Base-by-base conservation (phyloP, 2,888 invertebrate species). In the Yponomeuta cagnagella region DNA sequence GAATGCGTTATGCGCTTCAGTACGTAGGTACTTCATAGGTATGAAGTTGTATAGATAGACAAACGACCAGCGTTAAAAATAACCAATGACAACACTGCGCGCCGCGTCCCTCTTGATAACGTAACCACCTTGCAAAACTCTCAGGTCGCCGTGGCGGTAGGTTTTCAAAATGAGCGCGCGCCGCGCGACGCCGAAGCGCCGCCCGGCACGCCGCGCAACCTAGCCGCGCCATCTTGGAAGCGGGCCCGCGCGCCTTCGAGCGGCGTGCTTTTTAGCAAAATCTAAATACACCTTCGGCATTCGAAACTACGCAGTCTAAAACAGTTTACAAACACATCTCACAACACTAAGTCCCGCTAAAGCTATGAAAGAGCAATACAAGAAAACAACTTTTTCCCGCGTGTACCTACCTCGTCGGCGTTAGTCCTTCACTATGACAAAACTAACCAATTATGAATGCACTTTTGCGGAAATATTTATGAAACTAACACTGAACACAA, bases 51-150 rank as follows among this genome's bases (percentile, higher is more conserved):
- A 43, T 8, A 43, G 43, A 23, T 23, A 43, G 15, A 12, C 4
- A 76, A 76, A 75, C 77, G 73, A 80, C 77, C 79, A 82, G 78
- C 80, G 87, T 86, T 90, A 91, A 89, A 89, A 90, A 91, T 91
- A 92, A 89, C 87, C 84, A 87, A 87, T 91, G 91, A 90, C 90
- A 91, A 88, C 89, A 88, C 68, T 10, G 48, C 67, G 67, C 15
- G 58, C 8, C 79, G 83, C 88, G 85, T 82, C 85, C 88, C 88
- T 87, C 84, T 83, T 43, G 37, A 37, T 78, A 76, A 75, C 75
- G 79, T 79, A 82, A 88, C 43, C 43, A 89, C 83, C 85, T 92
- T 88, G 88, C 88, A 88, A 90, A 88, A 88, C 85, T 86, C 83
- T 82, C 77, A 76, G 70, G 72, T 73, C 72, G 66, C 65, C 72